These are phyloP conservation scores for Scelioninae gen. 1 DNA, from an alignment of 2,888 invertebrate genomes.

Conservation along the genomic window DNA sequence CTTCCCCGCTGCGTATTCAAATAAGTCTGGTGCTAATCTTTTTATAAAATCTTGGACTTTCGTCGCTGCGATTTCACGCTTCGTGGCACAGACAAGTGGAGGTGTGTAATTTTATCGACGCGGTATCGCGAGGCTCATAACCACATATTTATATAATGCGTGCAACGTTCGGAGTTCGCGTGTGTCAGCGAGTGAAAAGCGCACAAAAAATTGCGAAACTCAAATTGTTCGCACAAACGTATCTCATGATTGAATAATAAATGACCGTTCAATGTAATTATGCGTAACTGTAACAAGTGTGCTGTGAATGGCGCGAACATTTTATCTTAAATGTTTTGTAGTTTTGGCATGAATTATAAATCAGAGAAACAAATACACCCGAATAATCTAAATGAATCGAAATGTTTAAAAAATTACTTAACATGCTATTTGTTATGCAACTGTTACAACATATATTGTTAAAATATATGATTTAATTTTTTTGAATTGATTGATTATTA, in stretches of 20 bases:
- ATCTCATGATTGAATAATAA: conserved; percentile 36
- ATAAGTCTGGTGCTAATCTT: conserved; percentile 58
- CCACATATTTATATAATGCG: conserved; percentile 66
- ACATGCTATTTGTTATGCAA: background rate
- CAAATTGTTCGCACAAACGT: conserved; percentile 41
- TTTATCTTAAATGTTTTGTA: conserved; percentile 18
- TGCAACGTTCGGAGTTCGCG: conserved; percentile 35
- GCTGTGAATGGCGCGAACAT: background rate
- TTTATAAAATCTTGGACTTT: conserved; percentile 73
- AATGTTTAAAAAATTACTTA: no score
- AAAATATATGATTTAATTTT: no score
- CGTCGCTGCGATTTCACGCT: conserved; percentile 77
- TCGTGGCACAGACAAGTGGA: conserved; percentile 73
- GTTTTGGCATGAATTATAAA: conserved; percentile 35
- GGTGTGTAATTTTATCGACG: conserved; percentile 72
- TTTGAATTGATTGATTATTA: no score
- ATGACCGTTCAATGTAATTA: conserved; percentile 23
- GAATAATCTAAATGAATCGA: no score
- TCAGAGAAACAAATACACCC: background rate
- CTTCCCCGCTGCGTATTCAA: conserved; percentile 38
- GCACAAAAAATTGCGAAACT: conserved; percentile 60
- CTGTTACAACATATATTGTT: no score
- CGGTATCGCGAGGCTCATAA: conserved; percentile 65
- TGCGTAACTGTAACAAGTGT: conserved; percentile 35
- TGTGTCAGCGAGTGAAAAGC: conserved; percentile 38